These are phyloP conservation scores for Halocaridina rubra DNA, from an alignment of 2,888 invertebrate species.

Conservation along the genomic window DNA sequence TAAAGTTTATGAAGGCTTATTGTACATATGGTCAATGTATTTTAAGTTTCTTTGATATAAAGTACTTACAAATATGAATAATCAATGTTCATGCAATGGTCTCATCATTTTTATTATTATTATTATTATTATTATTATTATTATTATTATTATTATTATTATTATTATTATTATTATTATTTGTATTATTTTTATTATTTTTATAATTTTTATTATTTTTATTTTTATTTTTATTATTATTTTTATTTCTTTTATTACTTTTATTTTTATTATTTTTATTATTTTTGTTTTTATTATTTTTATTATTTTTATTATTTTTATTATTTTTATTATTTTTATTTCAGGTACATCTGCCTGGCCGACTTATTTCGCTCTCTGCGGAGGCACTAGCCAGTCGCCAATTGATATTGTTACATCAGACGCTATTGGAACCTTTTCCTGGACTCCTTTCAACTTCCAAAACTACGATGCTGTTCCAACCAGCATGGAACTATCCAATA, in stretches of 20 bases:
- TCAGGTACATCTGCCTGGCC: neutral
- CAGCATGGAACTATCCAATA: neutral
- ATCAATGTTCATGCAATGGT: neutral
- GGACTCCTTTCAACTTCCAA: neutral
- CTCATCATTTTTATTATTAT: neutral
- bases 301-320: no score
- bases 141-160: neutral
- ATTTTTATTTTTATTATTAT: neutral
- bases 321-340: neutral
- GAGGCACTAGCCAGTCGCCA: constrained; percentile 14
- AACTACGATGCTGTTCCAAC: neutral
- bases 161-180: no score
- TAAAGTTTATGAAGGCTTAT: no score
- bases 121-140: neutral
- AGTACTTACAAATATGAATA: neutral
- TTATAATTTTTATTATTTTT: neutral
- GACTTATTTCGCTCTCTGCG: neutral
- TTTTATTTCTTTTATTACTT: neutral
- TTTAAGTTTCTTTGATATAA: neutral
- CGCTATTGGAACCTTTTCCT: neutral
- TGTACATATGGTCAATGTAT: neutral
- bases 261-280: neutral
- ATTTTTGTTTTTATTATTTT: no score
- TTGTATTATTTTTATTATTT: no score
- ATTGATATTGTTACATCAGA: neutral